Conservation (phyloP, 1,140 invertebrate species). For the Pomacea maculata region DNA sequence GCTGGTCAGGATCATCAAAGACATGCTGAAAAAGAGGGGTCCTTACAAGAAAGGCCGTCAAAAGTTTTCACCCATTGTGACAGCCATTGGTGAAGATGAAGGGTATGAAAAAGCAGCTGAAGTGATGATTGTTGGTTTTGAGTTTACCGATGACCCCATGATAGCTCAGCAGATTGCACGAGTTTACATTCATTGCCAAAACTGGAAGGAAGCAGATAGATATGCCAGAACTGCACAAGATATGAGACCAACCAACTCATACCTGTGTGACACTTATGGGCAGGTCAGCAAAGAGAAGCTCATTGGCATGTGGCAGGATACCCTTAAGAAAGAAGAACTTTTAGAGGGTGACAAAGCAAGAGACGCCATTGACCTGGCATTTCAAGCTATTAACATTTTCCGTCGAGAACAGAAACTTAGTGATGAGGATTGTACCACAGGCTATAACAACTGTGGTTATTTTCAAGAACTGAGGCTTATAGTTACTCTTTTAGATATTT, state of each 20-base stretch:
- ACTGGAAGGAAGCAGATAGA: constrained; percentile 36
- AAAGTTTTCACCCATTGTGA: constrained; percentile 39
- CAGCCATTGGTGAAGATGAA: constrained; percentile 30
- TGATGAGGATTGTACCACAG: constrained; percentile 23
- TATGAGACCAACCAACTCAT: constrained; percentile 35
- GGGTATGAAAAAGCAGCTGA: constrained; percentile 31
- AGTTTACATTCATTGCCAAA: constrained; percentile 38
- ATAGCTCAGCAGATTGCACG: constrained; percentile 42
- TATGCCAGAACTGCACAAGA: constrained; percentile 33
- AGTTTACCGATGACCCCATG: constrained; percentile 35
- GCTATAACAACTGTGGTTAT: constrained; percentile 35
- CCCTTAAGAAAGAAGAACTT: constrained; percentile 12
- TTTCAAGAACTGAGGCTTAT: constrained; percentile 34
- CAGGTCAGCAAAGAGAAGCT: constrained; percentile 37
- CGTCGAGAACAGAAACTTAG: constrained; percentile 35
- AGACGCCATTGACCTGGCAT: constrained; percentile 19
- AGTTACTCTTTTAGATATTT: constrained; percentile 19
- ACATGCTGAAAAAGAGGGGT: constrained; percentile 34
- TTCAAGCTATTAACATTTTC: constrained; percentile 33
- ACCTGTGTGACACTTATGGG: constrained; percentile 44
- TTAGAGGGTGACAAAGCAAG: constrained; percentile 19
- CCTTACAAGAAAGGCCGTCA: constrained; percentile 16
- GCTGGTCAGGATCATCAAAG: constrained; percentile 33
- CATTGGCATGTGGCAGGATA: constrained; percentile 9
- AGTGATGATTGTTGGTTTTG: constrained; percentile 29